Evolutionary conservation across 2,797 vertebrate species (phyloP).

Genomic region (Myiotriccus ornatus): DNA sequence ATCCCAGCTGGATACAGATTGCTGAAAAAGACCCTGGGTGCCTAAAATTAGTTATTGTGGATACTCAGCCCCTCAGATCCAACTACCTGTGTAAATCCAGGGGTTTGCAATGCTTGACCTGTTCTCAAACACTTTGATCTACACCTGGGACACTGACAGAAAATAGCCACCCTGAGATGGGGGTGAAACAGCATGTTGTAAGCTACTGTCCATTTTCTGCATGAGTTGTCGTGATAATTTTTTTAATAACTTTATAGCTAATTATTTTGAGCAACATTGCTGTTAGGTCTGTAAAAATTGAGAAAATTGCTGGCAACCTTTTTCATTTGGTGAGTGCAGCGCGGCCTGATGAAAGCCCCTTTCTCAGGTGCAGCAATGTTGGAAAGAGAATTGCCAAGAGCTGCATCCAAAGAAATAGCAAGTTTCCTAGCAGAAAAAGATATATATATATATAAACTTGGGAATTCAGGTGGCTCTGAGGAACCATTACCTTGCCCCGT

Average conservation of each 20-base stretch:
- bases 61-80: background rate
- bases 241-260: background rate
- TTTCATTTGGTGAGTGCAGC: background rate
- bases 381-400: background rate
- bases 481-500: background rate
- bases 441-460: accelerated
- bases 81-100: background rate
- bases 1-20: background rate
- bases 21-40: background rate
- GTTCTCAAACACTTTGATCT: background rate
- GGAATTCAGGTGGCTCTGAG: background rate
- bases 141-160: background rate
- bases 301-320: background rate
- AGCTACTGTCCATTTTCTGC: background rate
- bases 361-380: background rate
- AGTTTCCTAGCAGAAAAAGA: background rate
- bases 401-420: background rate
- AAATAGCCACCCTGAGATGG: background rate
- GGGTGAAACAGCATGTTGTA: background rate
- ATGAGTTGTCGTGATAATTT: background rate
- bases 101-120: background rate
- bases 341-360: background rate
- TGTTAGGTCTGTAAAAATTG: background rate
- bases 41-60: background rate
- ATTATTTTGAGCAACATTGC: background rate